These are phyloP conservation scores for Leptonema lineaticorne DNA, from an alignment of 1,140 invertebrate genomes.

Conservation along the genomic window DNA sequence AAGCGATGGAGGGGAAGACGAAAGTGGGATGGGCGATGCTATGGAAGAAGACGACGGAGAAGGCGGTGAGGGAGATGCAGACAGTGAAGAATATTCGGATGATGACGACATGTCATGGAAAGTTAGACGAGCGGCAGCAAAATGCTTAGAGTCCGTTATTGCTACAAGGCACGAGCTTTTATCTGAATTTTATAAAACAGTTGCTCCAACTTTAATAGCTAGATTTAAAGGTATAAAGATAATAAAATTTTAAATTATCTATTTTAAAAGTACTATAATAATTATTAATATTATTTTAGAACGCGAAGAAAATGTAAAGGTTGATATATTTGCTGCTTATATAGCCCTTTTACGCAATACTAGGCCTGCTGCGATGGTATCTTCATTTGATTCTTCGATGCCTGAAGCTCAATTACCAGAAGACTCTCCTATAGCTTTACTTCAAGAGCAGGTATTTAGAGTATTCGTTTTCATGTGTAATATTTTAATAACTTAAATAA, in stretches of 20 bases:
- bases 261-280: background rate
- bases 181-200: conserved; percentile 83
- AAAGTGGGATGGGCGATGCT: conserved; percentile 67
- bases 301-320: conserved; percentile 95
- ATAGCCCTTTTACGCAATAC: conserved; percentile 85
- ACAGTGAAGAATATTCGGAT: conserved; percentile 94
- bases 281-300: conserved; percentile 63
- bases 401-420: conserved; percentile 45
- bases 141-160: conserved; percentile 95
- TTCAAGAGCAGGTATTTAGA: conserved; percentile 63
- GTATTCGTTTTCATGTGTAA: background rate
- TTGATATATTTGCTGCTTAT: conserved; percentile 93
- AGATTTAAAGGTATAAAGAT: conserved; percentile 80
- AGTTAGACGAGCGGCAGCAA: conserved; percentile 89
- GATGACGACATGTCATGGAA: conserved; percentile 99
- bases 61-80: conserved; percentile 70
- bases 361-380: conserved; percentile 58
- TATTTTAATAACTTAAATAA: background rate
- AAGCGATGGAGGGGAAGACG: conserved; percentile 64
- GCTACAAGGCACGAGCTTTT: conserved; percentile 88
- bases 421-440: conserved; percentile 68
- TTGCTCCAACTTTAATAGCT: conserved; percentile 87
- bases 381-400: background rate
- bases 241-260: conserved; percentile 1
- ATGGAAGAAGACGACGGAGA: conserved; percentile 67